Base-by-base conservation (phyloP, 1,140 invertebrate genomes). In the Grapholita molesta region DNA sequence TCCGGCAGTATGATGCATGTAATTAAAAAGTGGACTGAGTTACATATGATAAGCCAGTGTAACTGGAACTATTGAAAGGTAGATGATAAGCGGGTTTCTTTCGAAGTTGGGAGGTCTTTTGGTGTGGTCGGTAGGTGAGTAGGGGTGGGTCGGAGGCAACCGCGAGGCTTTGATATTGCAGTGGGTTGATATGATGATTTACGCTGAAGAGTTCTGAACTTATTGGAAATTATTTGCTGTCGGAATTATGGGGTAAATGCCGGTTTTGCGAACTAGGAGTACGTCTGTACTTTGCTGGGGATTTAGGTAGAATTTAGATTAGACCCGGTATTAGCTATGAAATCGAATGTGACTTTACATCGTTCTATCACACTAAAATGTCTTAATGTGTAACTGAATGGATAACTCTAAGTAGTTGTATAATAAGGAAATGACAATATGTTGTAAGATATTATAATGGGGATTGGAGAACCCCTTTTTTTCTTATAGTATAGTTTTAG, bases 21-120 rank as follows among this genome's bases (percentile, higher is more conserved):
- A 86, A 86, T 86, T 86, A 86, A 86, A 85, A 86, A 83, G 82
- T 84, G 78, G 80, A 82, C 69, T 76, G 71, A 6, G 42, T 70
- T 74, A 74, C 68, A 64, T 61, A 61, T 24, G 18, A n/a, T 30
- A 15, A 55, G 64, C 81, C 78, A 75, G 61, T 64, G 1, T 72
- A 66, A n/a, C 18, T 68, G 35, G 80, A 79, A 11, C 79, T 67
- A 7, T n/a, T 55, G 48, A 23, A 23, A 24, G n/a, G 42, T 32
- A 11, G 1, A 53, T 42, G 23, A 21, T 12, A 8, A 33, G 18
- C 6, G 28, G 2, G 28, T 24, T 35, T 12, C 38, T 66, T 23
- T 21, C 33, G 32, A 8, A 35, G 15, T 33, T 28, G 66, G 18
- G 68, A 32, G 79, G 25, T 71, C 74, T 23, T 23, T 24, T 53